Base-by-base conservation (phyloP, 2,888 invertebrate genomes). In the Platerodrilus igneus region DNA sequence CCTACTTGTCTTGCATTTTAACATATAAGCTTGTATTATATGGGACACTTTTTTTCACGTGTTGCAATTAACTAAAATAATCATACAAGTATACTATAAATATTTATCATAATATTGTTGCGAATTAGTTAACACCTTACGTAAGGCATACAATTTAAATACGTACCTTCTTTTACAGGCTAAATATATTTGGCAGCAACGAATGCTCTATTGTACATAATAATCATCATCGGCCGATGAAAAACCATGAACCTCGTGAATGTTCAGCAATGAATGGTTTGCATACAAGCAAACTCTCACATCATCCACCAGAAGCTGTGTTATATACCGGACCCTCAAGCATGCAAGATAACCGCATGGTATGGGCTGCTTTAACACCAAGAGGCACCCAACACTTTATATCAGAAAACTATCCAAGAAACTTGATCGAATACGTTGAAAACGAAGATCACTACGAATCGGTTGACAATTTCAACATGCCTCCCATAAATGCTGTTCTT, bases 351-450 rank as follows among this genome's bases (percentile, higher is more conserved):
- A 68, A 68, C 42, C 57, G 68, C 11, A 64, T 66, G 64, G 66
- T 68, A 27, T 90, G 90, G 90, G 89, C 90, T 1, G 86, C 89
- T 0, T 67, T 90, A 6, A 88, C 88, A 0, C 88, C 88, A 0
- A 76, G 86, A 11, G 87, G 86, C 8, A 87, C 87, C 0, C 74
- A 85, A 13, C 87, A 88, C 65, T 86, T 83, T 62, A 79, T 83
- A 37, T 78, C 81, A 1, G 78, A 79, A 60, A 77, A 74, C 15
- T 78, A 78, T 62, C 78, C 78, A 0, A 72, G 75, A 44, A 79
- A 80, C 55, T 48, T 65, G 23, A 60, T 66, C 28, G 62, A 63
- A 45, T 63, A 63, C 44, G 63, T 61, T 15, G 79, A 79, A 46
- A 76, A 54, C 27, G 64, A 82, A 59, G 79, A 81, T 45, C 82